phyloP scores from a whole-genome alignment of 2,113 vertebrate species.

The Limnothrissa miodon region DNA sequence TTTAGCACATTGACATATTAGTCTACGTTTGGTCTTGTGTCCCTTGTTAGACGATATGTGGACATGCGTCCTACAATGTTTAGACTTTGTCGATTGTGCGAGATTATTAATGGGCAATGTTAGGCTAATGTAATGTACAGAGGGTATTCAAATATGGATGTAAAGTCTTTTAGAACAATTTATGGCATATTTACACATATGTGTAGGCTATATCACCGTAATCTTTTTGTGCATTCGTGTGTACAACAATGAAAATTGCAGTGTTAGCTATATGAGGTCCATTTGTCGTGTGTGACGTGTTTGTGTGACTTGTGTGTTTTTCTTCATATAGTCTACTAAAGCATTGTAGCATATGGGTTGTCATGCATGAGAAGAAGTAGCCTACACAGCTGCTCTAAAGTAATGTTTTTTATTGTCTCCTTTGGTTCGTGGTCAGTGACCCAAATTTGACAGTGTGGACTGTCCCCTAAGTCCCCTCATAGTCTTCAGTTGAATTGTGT shows the following conservation, averaged over 20 bases:
- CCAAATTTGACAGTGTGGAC: slow-evolving; percentile 46
- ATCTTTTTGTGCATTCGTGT: neutral
- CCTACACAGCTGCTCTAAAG: slow-evolving; percentile 1
- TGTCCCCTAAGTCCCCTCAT: slow-evolving; percentile 35
- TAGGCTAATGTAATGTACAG: neutral
- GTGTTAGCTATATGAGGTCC: neutral
- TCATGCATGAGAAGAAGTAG: neutral
- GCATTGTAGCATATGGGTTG: neutral
- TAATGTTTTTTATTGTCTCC: neutral
- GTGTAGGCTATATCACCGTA: neutral
- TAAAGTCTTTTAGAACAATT: neutral
- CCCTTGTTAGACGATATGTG: too few species aligned
- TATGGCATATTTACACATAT: neutral
- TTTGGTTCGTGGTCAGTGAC: slow-evolving; percentile 38
- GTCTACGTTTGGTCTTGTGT: too few species aligned
- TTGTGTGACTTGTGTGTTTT: neutral
- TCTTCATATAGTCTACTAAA: neutral
- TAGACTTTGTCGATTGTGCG: too few species aligned
- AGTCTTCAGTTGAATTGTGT: slow-evolving; percentile 5
- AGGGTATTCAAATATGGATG: neutral
- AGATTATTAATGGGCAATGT: too few species aligned
- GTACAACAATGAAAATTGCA: neutral
- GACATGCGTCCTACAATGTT: too few species aligned
- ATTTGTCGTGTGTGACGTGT: neutral
- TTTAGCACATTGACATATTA: too few species aligned